Evolutionary conservation across 1,140 invertebrate species (phyloP), one percentile per base, ranked within the genome.

Genomic region (Coboldia fuscipes): DNA sequence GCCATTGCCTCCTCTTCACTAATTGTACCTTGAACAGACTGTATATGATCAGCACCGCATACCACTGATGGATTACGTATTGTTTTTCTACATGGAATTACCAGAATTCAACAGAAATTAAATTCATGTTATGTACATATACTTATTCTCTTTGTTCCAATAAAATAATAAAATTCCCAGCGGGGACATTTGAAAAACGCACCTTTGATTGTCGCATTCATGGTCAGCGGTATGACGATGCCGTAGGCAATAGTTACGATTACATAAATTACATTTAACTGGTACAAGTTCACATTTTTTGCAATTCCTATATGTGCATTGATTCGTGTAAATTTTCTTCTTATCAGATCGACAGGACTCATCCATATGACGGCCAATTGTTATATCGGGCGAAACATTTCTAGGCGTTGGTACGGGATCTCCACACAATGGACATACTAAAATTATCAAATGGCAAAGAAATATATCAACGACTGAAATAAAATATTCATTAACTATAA

Each of bases 1-100:
- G 82, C 82, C 34, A 89, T 51, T 0, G 83, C 82, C 55, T 90
- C 84, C 51, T 90, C 85, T 62, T 89, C 83, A 40, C 66, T 75
- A 67, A 36, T 30, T 10, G 10, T 30, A 10, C 35, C 35, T 17
- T 36, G 35, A 14, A 36, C 29, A 8, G 28, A 30, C 24, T 30
- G 14, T 8, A 31, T n/a, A 31, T 27, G 13, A 4, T 26, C 16
- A 4, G n/a, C 10, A 26, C 10, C n/a, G n/a, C n/a, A 10, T 10
- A 10, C n/a, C 24, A 26, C n/a, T 26, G 10, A 10, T 26, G n/a
- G 9, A 10, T 10, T 26, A 26, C 10, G 10, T 26, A 26, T 26
- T 26, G 24, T 26, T 10, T 10, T 10, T 26, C 9, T 10, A 30
- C 9, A 17, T 30, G n/a, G 18, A n/a, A 6, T 30, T 30, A n/a